A percentile compares a stretch with the other conserved stretches of the same genome.
Evolutionary conservation across 1,140 invertebrate genomes (phyloP).

Genomic region (Alviniconcha marisindica): DNA sequence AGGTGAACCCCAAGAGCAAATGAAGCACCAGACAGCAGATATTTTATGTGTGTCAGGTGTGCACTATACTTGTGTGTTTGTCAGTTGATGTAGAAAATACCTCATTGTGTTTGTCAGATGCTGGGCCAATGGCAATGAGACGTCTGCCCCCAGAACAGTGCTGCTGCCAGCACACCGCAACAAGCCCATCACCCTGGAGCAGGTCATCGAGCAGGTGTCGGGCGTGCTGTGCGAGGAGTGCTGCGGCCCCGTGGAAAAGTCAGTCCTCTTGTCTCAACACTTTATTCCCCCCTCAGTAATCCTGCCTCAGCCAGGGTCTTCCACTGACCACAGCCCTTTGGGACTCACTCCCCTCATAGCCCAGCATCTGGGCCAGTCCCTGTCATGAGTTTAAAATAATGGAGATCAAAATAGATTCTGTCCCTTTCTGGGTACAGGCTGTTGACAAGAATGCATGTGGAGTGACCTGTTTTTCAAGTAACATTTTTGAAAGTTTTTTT

Average conservation of each 20-base stretch:
- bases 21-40: no score
- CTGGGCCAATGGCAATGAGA: slow-evolving; percentile 33
- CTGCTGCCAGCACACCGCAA: background rate
- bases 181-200: slow-evolving; percentile 13
- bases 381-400: background rate
- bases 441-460: no score
- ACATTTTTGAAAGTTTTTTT: no score
- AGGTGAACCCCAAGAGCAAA: no score
- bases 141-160: background rate
- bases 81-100: no score
- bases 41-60: no score
- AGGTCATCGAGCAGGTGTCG: background rate
- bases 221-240: background rate
- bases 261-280: background rate
- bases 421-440: no score
- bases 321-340: background rate
- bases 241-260: background rate
- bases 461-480: no score
- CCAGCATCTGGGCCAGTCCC: background rate
- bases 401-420: no score
- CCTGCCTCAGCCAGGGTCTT: background rate
- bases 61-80: no score
- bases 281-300: background rate
- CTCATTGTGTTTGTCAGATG: slow-evolving; percentile 17
- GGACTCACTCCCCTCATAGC: background rate